Conservation (phyloP, 2,888 invertebrate species). For the Galerucella nymphaeae region DNA sequence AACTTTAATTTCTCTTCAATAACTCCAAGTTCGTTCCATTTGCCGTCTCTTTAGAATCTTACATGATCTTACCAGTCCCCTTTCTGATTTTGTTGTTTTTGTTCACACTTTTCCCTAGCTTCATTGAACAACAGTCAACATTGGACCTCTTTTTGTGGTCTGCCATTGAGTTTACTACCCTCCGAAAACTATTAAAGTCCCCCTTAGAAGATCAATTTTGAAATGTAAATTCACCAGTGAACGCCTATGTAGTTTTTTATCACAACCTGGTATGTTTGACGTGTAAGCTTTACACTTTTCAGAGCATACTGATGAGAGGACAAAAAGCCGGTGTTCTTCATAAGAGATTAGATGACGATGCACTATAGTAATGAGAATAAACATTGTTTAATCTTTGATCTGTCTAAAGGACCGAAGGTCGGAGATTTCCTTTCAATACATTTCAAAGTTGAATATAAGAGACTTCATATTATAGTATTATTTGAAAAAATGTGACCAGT, state of each 20-base stretch:
- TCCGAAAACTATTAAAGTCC: too few relatives aligned
- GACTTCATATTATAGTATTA: background rate
- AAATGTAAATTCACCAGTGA: background rate
- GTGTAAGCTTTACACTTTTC: slow-evolving; percentile 40
- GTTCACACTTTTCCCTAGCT: too few relatives aligned
- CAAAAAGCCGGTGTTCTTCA: slow-evolving; percentile 31
- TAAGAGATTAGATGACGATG: slow-evolving; percentile 31
- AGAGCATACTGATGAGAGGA: slow-evolving; percentile 37
- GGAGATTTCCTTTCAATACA: background rate
- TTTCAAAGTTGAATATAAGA: background rate
- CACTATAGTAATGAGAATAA: slow-evolving; percentile 26
- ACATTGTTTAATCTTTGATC: slow-evolving; percentile 17
- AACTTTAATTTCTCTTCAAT: too few relatives aligned
- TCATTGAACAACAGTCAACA: too few relatives aligned
- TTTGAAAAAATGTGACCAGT: background rate
- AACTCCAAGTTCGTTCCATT: too few relatives aligned
- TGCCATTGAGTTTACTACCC: too few relatives aligned
- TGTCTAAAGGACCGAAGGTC: background rate
- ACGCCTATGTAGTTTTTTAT: slow-evolving; percentile 8
- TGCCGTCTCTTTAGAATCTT: too few relatives aligned
- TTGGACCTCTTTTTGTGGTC: too few relatives aligned
- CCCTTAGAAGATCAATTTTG: background rate
- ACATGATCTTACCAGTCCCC: too few relatives aligned
- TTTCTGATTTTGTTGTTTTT: too few relatives aligned
- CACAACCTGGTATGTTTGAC: slow-evolving; percentile 33